Evolutionary conservation across 2,888 invertebrate genomes (phyloP).

Genomic region (Cremastinae sp.): DNA sequence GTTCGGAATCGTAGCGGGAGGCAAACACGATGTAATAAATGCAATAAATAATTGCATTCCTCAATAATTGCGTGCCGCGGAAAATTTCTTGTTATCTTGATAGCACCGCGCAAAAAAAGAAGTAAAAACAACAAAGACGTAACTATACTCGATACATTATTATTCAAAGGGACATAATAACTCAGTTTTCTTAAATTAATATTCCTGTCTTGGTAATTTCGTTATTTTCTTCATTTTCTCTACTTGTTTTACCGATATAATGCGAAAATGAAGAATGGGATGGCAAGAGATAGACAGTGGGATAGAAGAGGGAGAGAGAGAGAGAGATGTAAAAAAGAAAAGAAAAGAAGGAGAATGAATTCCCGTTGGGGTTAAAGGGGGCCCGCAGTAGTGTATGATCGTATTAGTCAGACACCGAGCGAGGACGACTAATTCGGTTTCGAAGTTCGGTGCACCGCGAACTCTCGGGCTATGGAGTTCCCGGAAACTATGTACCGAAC

Average conservation of each 20-base stretch:
- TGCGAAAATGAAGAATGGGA: background rate
- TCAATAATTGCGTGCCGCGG: no score
- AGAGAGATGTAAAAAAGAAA: background rate
- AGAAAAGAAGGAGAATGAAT: constrained; percentile 3
- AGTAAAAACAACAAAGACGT: no score
- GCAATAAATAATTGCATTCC: no score
- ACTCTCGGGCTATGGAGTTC: constrained; percentile 27
- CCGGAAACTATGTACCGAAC: constrained; percentile 55
- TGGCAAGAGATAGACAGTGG: background rate
- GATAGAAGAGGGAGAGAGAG: background rate
- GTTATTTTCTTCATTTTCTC: no score
- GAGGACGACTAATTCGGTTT: constrained; percentile 60
- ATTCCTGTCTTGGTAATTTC: no score
- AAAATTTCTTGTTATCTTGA: no score
- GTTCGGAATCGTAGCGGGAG: no score
- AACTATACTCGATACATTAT: no score
- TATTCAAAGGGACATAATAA: no score
- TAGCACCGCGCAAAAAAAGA: no score
- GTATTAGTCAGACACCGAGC: constrained; percentile 58
- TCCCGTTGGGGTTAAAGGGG: constrained; percentile 36
- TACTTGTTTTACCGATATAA: no score
- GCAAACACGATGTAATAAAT: background rate
- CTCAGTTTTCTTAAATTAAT: no score
- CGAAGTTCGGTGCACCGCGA: constrained; percentile 57
- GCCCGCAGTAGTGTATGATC: constrained; percentile 58